Percentiles rank a stretch among this genome's conserved stretches.
These are phyloP conservation scores for Amiota minor DNA, from an alignment of 2,888 invertebrate genomes.

Conservation along the genomic window DNA sequence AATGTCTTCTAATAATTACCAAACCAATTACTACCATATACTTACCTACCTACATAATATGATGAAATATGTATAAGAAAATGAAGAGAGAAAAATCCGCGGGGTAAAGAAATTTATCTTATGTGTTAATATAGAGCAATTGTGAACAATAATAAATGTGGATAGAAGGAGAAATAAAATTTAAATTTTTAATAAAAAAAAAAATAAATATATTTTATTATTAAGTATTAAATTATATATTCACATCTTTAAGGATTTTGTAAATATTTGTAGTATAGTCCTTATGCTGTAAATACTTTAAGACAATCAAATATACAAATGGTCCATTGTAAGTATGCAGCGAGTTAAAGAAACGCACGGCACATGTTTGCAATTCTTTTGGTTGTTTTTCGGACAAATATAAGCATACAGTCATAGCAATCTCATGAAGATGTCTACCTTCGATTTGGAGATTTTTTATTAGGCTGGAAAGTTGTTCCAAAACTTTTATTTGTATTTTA, in stretches of 20 bases:
- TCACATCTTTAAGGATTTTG: constrained; percentile 45
- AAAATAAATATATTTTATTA: neutral
- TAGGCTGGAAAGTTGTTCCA: constrained; percentile 61
- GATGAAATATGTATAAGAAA: constrained; percentile 39
- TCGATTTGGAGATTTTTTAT: constrained; percentile 66
- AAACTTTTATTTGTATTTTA: constrained; percentile 68
- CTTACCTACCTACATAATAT: no score
- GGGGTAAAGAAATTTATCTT: neutral
- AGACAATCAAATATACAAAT: constrained; percentile 65
- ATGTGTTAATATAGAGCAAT: constrained; percentile 44
- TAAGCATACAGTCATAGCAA: constrained; percentile 57
- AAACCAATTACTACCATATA: no score
- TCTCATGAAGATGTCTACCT: constrained; percentile 66
- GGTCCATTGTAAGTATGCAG: constrained; percentile 65
- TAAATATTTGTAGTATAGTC: constrained; percentile 61
- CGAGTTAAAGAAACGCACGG: constrained; percentile 57
- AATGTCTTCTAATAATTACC: no score
- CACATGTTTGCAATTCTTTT: constrained; percentile 58
- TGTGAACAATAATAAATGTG: constrained; percentile 40
- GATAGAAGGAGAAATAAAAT: constrained; percentile 11
- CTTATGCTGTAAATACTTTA: constrained; percentile 58
- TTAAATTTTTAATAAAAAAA: constrained; percentile 33
- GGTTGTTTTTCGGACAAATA: constrained; percentile 68
- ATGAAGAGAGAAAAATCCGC: neutral
- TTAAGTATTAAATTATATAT: neutral